phyloP scores from a whole-genome alignment of 2,113 vertebrate species.

The Maccullochella peelii region DNA sequence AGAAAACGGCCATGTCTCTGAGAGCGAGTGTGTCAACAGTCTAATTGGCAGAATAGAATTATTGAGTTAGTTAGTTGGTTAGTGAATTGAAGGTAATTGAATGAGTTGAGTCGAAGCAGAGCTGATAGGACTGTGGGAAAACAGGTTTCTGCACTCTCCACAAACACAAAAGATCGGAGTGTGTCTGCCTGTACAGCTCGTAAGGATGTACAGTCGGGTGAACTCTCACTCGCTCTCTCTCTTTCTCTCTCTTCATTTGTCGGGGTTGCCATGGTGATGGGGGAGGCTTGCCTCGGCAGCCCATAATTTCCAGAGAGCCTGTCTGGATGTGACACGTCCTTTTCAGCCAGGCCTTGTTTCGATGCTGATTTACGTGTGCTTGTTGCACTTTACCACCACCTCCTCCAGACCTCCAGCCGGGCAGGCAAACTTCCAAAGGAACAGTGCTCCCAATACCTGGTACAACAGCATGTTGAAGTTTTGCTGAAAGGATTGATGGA shows the following conservation, averaged over 20 bases:
- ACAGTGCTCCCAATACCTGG: neutral
- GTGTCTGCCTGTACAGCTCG: slow-evolving; percentile 50
- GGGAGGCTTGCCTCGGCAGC: slow-evolving; percentile 69
- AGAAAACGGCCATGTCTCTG: slow-evolving; percentile 60
- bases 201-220: slow-evolving; percentile 62
- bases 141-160: slow-evolving; percentile 13
- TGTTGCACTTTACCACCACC: slow-evolving; percentile 68
- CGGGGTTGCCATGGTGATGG: slow-evolving; percentile 77
- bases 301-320: slow-evolving; percentile 80
- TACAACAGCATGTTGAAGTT: neutral
- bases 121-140: slow-evolving; percentile 64
- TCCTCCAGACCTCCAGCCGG: slow-evolving; percentile 23
- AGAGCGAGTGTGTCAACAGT: slow-evolving; percentile 10
- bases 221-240: slow-evolving; percentile 56
- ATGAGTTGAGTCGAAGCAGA: slow-evolving; percentile 50
- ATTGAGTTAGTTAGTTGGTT: slow-evolving; percentile 58
- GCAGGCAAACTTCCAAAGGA: slow-evolving; percentile 12
- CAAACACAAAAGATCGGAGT: slow-evolving; percentile 56
- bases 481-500: neutral
- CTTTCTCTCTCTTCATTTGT: slow-evolving; percentile 65
- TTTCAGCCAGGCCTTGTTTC: slow-evolving; percentile 76
- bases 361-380: slow-evolving; percentile 79
- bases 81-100: slow-evolving; percentile 60
- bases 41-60: slow-evolving; percentile 68
- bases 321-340: slow-evolving; percentile 81